Conservation (phyloP, 1,140 invertebrate genomes). For the Pogonognathellus flavescens region DNA sequence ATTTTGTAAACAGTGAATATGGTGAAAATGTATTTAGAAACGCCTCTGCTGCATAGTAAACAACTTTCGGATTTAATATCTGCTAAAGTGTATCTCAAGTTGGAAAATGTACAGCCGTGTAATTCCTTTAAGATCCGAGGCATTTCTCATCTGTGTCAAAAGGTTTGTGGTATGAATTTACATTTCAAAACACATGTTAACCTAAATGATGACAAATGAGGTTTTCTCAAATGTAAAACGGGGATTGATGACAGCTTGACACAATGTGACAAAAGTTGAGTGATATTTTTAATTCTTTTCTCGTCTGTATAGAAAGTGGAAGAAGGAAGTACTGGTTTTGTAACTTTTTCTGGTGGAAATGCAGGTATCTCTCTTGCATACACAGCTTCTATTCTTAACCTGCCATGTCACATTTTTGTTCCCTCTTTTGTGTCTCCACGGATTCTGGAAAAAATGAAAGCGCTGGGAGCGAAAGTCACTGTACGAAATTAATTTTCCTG, state of each 20-base stretch:
- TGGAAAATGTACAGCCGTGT: constrained; percentile 73
- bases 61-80: constrained; percentile 69
- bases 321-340: constrained; percentile 69
- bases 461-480: constrained; percentile 67
- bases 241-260: neutral
- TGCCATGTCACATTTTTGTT: constrained; percentile 71
- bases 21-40: constrained; percentile 68
- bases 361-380: constrained; percentile 74
- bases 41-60: constrained; percentile 71
- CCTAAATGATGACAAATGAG: neutral
- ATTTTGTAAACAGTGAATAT: constrained; percentile 4
- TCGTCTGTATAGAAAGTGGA: constrained; percentile 68
- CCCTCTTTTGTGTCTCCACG: constrained; percentile 70
- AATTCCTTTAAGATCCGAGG: constrained; percentile 74
- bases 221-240: neutral
- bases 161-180: constrained; percentile 4
- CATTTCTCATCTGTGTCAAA: constrained; percentile 69
- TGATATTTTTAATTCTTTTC: constrained; percentile 14
- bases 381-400: constrained; percentile 69
- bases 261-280: neutral
- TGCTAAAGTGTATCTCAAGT: constrained; percentile 71
- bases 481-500: constrained; percentile 54
- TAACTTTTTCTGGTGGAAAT: constrained; percentile 74
- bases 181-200: neutral
- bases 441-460: constrained; percentile 70